Evolutionary conservation across 2,888 invertebrate species (phyloP), one percentile per base, ranked within the genome.

Genomic region (Thelaira solivaga): DNA sequence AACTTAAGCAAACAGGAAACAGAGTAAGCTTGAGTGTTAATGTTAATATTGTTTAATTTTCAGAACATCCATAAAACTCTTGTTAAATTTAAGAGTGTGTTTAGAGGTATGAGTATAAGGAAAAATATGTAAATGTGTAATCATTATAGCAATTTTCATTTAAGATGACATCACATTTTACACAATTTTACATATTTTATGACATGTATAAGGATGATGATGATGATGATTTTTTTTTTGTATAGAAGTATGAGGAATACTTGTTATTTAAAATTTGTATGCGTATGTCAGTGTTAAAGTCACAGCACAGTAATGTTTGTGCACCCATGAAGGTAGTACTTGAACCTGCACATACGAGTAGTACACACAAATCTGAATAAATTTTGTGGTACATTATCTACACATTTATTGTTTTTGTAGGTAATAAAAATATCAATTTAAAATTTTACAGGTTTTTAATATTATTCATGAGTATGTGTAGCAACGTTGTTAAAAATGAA

Each of bases 361-460:
- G n/a, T 39, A 6, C 16, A n/a, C n/a, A 1, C 16, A 6, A 13
- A 13, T 29, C 11, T 13, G 18, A 43, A 16, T 20, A 39, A 7
- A n/a, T 4, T 39, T 11, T 6, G 10, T 24, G 10, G 39, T 22
- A 29, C 31, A n/a, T 61, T 55, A 36, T 20, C 39, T 36, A 22
- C 13, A 29, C 29, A 51, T 53, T 29, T 55, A 62, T 64, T 62
- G 45, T 55, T 47, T 64, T 62, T 45, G 36, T 47, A 55, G 34
- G 65, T 36, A 59, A 67, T 67, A 67, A 67, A 67, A 67, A 67
- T 51, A 74, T 67, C 65, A 67, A 67, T 74, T 74, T 59, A 59
- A 59, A 74, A 74, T 67, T 67, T 74, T 59, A 45, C 49, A 51
- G 43, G 18, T 67, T 67, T 67, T 43, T 41, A 51, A 51, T 71